Percentiles rank a stretch among this genome's conserved stretches.
Conservation (phyloP, 2,797 vertebrate genomes). For the Sebastes alutus region DNA sequence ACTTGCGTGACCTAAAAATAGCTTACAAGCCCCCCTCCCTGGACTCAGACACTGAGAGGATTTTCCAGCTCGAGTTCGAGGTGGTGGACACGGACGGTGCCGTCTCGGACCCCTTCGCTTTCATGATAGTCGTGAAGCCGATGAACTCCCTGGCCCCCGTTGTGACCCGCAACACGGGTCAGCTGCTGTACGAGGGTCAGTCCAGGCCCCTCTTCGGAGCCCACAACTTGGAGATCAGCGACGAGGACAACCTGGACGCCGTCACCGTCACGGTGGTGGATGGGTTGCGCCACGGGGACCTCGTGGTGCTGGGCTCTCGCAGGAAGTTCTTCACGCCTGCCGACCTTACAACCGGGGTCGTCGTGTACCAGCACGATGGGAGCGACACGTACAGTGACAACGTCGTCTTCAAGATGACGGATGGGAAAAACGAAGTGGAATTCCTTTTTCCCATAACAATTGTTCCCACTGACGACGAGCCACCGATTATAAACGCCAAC, state of each 20-base stretch:
- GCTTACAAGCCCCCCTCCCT: constrained; percentile 91
- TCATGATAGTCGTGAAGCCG: constrained; percentile 95
- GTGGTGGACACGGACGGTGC: constrained; percentile 93
- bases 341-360: constrained; percentile 84
- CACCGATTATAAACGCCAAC: constrained; percentile 92
- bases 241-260: constrained; percentile 89
- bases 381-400: constrained; percentile 95
- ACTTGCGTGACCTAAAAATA: constrained; percentile 90
- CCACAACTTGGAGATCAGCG: constrained; percentile 91
- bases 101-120: constrained; percentile 92
- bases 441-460: constrained; percentile 95
- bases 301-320: constrained; percentile 82
- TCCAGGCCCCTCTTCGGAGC: constrained; percentile 88
- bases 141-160: constrained; percentile 94
- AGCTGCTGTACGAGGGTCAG: constrained; percentile 95
- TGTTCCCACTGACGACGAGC: constrained; percentile 93
- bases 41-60: constrained; percentile 90
- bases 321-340: constrained; percentile 87
- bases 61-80: constrained; percentile 93
- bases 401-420: constrained; percentile 91
- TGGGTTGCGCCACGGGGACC: constrained; percentile 89
- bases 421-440: constrained; percentile 90
- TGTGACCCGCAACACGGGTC: constrained; percentile 92
- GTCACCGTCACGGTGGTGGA: constrained; percentile 88
- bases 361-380: constrained; percentile 93